These are phyloP conservation scores for Plodia interpunctella DNA, from an alignment of 1,140 invertebrate genomes.

Conservation along the genomic window DNA sequence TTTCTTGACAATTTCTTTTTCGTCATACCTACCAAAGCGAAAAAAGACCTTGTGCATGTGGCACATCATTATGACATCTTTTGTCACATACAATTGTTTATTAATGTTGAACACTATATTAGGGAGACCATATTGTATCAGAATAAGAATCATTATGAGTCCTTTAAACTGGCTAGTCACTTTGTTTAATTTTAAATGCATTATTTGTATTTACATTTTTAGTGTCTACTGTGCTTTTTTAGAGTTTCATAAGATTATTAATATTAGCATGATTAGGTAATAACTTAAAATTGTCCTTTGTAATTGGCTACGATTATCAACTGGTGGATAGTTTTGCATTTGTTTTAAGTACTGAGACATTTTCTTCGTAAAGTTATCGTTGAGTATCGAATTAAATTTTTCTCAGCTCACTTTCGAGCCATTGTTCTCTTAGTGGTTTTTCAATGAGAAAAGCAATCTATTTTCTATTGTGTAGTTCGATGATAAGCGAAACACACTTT, in stretches of 20 bases:
- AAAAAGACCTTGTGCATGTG: not conserved
- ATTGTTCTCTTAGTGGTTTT: slow-evolving; percentile 33
- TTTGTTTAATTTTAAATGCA: slow-evolving; percentile 18
- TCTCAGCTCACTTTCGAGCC: slow-evolving; percentile 36
- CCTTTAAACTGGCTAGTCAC: slow-evolving; percentile 22
- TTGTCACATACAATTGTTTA: not conserved
- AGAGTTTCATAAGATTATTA: slow-evolving; percentile 10
- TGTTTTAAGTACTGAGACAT: slow-evolving; percentile 10
- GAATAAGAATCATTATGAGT: slow-evolving; percentile 17
- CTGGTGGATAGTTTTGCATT: not conserved
- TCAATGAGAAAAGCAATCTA: slow-evolving; percentile 23
- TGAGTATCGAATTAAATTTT: slow-evolving; percentile 16
- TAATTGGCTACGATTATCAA: slow-evolving; percentile 2
- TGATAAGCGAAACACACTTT: slow-evolving; percentile 11
- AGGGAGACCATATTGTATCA: slow-evolving; percentile 5
- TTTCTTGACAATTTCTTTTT: slow-evolving; percentile 13
- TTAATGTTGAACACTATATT: slow-evolving; percentile 11
- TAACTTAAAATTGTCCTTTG: not conserved
- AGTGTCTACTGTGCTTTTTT: slow-evolving; percentile 12
- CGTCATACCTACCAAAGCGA: not conserved
- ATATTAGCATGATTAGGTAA: slow-evolving; percentile 16
- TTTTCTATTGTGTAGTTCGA: slow-evolving; percentile 19
- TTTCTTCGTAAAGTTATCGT: slow-evolving; percentile 17
- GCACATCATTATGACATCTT: not conserved
- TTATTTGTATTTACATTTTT: slow-evolving; percentile 13